These are phyloP conservation scores for Papilio elwesi DNA, from an alignment of 2,888 invertebrate species.

Conservation along the genomic window DNA sequence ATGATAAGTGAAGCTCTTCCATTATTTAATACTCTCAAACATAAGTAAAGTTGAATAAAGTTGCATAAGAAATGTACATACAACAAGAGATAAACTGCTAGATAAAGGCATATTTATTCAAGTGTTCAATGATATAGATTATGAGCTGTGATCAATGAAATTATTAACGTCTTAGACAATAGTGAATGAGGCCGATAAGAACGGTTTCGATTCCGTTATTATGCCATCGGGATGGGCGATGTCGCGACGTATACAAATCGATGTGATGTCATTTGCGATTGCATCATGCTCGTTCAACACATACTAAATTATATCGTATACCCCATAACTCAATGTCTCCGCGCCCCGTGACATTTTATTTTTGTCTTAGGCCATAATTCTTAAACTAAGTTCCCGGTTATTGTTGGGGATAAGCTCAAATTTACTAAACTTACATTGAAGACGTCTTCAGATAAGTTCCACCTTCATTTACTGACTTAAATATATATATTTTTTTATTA, in stretches of 20 bases:
- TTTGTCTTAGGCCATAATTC: slow-evolving; percentile 2
- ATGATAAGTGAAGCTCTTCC: too few relatives aligned
- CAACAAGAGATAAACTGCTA: too few relatives aligned
- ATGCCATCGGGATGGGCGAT: slow-evolving; percentile 61
- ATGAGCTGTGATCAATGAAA: slow-evolving; percentile 58
- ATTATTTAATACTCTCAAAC: too few relatives aligned
- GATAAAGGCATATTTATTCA: neutral
- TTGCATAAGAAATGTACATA: too few relatives aligned
- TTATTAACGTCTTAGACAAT: slow-evolving; percentile 70
- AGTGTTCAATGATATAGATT: slow-evolving; percentile 24
- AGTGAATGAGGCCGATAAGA: slow-evolving; percentile 55
- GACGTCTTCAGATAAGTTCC: neutral
- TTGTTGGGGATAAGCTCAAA: neutral
- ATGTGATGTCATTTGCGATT: slow-evolving; percentile 68
- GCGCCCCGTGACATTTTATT: neutral
- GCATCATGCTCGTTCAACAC: slow-evolving; percentile 50
- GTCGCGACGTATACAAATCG: slow-evolving; percentile 50
- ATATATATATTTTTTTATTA: too few relatives aligned
- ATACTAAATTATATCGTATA: slow-evolving; percentile 26
- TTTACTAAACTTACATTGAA: neutral
- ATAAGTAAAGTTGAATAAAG: too few relatives aligned
- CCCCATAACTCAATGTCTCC: slow-evolving; percentile 6
- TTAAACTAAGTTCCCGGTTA: neutral
- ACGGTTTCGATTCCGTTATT: slow-evolving; percentile 61
- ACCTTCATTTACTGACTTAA: too few relatives aligned